These are phyloP conservation scores for Drosophila neocordata DNA, from an alignment of 1,140 invertebrate genomes.

Conservation along the genomic window DNA sequence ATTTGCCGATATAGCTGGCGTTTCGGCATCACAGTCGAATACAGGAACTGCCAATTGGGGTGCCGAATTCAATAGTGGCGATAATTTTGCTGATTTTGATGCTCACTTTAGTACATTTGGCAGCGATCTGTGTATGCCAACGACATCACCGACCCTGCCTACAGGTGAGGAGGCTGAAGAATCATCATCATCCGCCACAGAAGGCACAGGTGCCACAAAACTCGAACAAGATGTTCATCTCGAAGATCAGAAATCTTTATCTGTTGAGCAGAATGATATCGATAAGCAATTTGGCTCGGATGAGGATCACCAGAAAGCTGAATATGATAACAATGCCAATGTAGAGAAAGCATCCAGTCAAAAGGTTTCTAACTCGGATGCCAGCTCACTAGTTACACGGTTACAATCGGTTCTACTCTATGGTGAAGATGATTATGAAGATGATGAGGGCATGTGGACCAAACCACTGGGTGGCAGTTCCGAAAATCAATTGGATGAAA, in stretches of 20 bases:
- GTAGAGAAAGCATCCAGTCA: constrained; percentile 67
- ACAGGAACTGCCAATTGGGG: constrained; percentile 62
- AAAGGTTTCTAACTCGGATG: constrained; percentile 23
- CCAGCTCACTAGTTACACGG: constrained; percentile 61
- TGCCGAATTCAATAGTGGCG: constrained; percentile 59
- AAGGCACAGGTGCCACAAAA: background rate
- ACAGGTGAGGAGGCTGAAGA: constrained; percentile 6
- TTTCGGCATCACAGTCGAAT: constrained; percentile 39
- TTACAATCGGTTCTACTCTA: constrained; percentile 72
- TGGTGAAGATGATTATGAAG: constrained; percentile 77
- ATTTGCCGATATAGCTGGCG: constrained; percentile 60
- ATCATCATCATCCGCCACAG: background rate
- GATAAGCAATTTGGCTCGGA: background rate
- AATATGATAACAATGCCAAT: constrained; percentile 81
- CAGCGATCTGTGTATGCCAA: constrained; percentile 66
- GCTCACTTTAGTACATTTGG: constrained; percentile 73
- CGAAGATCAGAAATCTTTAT: background rate
- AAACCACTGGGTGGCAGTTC: constrained; percentile 61
- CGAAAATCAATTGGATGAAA: constrained; percentile 29
- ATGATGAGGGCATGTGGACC: constrained; percentile 81
- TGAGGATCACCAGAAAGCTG: constrained; percentile 53
- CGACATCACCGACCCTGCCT: background rate
- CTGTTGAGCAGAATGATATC: background rate
- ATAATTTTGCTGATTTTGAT: constrained; percentile 81
- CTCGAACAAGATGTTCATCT: background rate